Conservation (phyloP, 2,113 vertebrate genomes). For the Salvelinus fontinalis region DNA sequence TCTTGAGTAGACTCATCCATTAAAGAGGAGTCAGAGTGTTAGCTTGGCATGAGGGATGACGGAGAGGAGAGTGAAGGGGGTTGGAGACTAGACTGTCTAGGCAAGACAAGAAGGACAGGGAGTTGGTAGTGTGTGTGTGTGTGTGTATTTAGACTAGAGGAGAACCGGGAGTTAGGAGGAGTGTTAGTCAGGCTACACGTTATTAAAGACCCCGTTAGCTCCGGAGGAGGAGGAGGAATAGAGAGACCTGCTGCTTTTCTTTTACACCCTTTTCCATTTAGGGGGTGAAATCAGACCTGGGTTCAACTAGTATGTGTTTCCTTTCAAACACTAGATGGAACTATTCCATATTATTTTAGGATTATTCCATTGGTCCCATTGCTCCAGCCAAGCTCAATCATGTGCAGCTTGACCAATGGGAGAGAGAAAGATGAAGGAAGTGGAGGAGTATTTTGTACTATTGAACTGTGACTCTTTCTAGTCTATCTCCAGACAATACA, state of each 20-base stretch:
- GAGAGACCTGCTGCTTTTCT: neutral
- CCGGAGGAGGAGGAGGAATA: neutral
- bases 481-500: conserved; percentile 1
- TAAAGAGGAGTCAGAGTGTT: neutral
- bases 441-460: neutral
- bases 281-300: neutral
- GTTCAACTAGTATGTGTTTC: no score
- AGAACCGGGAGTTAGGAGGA: conserved; percentile 15
- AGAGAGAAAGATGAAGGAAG: neutral
- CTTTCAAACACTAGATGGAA: no score
- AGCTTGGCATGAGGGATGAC: neutral
- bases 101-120: conserved; percentile 10
- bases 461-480: conserved; percentile 1
- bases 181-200: neutral
- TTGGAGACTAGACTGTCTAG: neutral
- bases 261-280: neutral
- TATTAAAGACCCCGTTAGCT: neutral
- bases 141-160: no score
- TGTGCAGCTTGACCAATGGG: neutral
- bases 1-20: neutral
- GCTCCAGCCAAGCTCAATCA: neutral
- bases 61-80: neutral
- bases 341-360: no score
- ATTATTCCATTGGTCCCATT: neutral
- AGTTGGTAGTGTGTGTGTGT: neutral